Evolutionary conservation across 2,113 vertebrate genomes (phyloP), one percentile per base, ranked within the genome.

Genomic region (Podocnemis expansa): DNA sequence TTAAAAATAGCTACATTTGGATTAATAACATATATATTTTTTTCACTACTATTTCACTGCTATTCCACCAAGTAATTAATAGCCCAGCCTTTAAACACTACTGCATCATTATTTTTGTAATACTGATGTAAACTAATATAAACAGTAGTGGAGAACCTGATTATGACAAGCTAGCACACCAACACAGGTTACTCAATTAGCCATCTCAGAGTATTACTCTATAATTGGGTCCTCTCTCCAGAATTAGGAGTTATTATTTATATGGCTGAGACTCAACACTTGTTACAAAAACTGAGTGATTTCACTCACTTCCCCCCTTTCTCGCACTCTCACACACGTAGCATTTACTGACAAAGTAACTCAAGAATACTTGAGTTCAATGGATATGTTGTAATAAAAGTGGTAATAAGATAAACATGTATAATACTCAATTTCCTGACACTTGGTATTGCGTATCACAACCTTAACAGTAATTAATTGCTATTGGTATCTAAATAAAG

Each of bases 91-190:
- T 38, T 88, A 85, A 17, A 58, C 17, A 22, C 81, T 80, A 8
- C 52, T 81, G 47, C 16, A 75, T 80, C 54, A 56, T 11, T 76
- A 21, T 80, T 55, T 81, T 55, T 29, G 25, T 81, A n/a, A n/a
- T n/a, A n/a, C n/a, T n/a, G n/a, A n/a, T n/a, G n/a, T n/a, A n/a
- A n/a, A n/a, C n/a, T n/a, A n/a, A n/a, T n/a, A n/a, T n/a, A n/a
- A n/a, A n/a, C 17, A n/a, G 24, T 84, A 87, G 55, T 3, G 90
- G n/a, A 89, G 63, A 31, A 45, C 38, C 6, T 4, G 56, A 89
- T 63, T 56, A 85, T 56, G 92, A 84, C 24, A 24, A 25, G n/a
- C 89, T 84, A 89, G 31, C 92, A 84, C 13, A 67, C 25, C 25
- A 24, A 93, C 16, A 54, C 27, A 87, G 84, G 12, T 82, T 47